Conservation (phyloP, 2,888 invertebrate genomes). For the Tipula lateralis region DNA sequence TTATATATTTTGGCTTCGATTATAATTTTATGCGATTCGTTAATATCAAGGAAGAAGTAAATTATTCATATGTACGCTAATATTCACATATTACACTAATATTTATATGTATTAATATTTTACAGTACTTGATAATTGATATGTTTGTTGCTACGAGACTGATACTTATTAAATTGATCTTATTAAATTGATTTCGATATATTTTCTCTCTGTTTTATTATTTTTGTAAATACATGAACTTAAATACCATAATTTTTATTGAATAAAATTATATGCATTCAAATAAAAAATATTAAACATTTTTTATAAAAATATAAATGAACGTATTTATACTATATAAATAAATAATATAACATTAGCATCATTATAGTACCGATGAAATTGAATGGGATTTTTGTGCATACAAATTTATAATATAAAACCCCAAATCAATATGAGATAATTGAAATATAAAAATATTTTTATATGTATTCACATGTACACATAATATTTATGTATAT, state of each 20-base stretch:
- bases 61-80: background rate
- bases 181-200: background rate
- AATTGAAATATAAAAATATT: background rate
- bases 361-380: background rate
- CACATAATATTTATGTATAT: no score
- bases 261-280: background rate
- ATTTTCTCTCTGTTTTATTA: background rate
- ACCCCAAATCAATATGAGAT: background rate
- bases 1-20: background rate
- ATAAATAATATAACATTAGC: background rate
- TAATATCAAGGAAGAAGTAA: background rate
- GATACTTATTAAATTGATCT: conserved; percentile 12
- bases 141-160: background rate
- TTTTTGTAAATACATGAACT: background rate
- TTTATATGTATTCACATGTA: no score
- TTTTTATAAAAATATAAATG: background rate
- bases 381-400: background rate
- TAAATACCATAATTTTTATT: background rate
- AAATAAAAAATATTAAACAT: background rate
- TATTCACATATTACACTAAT: background rate
- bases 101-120: background rate
- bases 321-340: background rate
- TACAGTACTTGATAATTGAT: background rate
- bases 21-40: background rate
- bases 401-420: background rate